Evolutionary conservation across 2,888 invertebrate species (phyloP).

Genomic region (Agrilus cyanescens): DNA sequence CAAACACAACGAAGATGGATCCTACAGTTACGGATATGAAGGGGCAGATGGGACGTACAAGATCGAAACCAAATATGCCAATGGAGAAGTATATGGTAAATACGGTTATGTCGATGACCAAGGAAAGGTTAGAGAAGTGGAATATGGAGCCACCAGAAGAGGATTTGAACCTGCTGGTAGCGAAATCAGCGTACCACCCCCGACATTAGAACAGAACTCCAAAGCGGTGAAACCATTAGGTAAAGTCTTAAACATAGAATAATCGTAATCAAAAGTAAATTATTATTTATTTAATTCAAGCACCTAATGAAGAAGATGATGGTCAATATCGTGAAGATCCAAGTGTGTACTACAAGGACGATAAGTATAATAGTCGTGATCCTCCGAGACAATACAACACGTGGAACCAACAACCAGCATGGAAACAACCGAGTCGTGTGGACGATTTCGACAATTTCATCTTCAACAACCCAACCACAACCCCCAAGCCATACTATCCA

Average conservation of each 20-base stretch:
- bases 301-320: constrained; percentile 64
- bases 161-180: constrained; percentile 73
- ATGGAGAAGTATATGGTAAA: constrained; percentile 76
- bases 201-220: constrained; percentile 46
- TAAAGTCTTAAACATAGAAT: constrained; percentile 30
- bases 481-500: constrained; percentile 19
- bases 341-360: constrained; percentile 61
- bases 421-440: constrained; percentile 16
- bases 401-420: constrained; percentile 16
- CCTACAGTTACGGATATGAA: constrained; percentile 81
- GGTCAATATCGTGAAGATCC: constrained; percentile 81
- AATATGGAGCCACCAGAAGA: constrained; percentile 71
- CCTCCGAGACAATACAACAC: constrained; percentile 27
- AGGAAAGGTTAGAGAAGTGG: constrained; percentile 65
- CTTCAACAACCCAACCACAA: constrained; percentile 19
- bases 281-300: neutral
- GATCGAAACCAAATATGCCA: constrained; percentile 76
- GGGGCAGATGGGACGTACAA: constrained; percentile 78
- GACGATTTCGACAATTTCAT: constrained; percentile 10
- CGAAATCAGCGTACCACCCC: constrained; percentile 73
- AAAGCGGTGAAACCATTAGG: constrained; percentile 29
- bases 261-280: neutral
- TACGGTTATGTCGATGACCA: constrained; percentile 79
- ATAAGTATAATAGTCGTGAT: constrained; percentile 30
- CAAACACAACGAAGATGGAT: constrained; percentile 76